Evolutionary conservation across 2,797 vertebrate species (phyloP), one percentile per base, ranked within the genome.

Genomic region (Austrolebias charrua): DNA sequence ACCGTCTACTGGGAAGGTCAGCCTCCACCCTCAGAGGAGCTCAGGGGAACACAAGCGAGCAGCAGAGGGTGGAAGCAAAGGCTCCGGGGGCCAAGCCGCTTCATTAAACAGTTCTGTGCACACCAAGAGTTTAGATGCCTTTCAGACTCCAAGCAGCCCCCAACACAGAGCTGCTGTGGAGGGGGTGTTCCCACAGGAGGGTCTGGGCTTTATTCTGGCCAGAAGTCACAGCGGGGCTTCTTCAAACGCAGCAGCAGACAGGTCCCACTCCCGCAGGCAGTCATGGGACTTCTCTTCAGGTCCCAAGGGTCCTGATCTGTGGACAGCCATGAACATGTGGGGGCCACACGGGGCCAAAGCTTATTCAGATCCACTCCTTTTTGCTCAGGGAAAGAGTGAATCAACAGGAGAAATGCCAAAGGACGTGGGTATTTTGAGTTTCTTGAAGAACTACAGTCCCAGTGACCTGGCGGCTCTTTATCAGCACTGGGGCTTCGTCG

Each of bases 381-480:
- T 83, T 48, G 74, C 89, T 80, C 89, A 94, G 80, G 79, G 86
- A 84, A 96, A 95, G 78, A 93, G 89, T 73, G 95, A 95, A 72
- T 77, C 87, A 0, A 66, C 84, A 12, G 76, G 91, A 13, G 94
- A 95, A 75, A 93, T 91, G 71, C 90, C 85, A 70, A 75, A 92
- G 78, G 96, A 98, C 81, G 87, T 96, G 83, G 95, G 96, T 82
- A 86, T 98, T 89, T 89, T 98, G 85, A 94, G 90, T 83, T 92
- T 98, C 70, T 91, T 99, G 79, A 97, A 97, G 90, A 95, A 94
- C 29, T 96, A 95, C 93, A 95, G 91, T 90, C 93, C 96, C 86
- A 95, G 95, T 59, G 96, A 99, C 66, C 90, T 98, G 63, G 94
- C 95, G 54, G 90, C 94, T 0, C 86, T 98, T 53, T 98, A 96